A percentile compares a stretch with the other conserved stretches of the same genome.
Evolutionary conservation across 2,888 invertebrate genomes (phyloP).

Genomic region (Tetragonisca angustula): DNA sequence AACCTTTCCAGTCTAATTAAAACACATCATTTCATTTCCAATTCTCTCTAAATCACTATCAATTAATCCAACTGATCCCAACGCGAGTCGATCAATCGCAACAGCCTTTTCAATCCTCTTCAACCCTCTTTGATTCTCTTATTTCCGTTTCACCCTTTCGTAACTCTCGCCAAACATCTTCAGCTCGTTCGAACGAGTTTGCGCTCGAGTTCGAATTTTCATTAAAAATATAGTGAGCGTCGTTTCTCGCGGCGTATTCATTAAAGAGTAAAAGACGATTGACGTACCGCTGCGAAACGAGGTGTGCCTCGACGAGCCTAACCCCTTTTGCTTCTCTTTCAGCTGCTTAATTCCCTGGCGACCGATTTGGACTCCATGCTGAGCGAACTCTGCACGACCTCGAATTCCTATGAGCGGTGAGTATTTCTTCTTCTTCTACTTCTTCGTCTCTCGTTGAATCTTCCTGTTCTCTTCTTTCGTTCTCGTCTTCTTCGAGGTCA

Average conservation of each 20-base stretch:
- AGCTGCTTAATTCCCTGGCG: slow-evolving; percentile 93
- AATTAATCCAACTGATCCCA: not conserved
- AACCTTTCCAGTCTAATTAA: no score
- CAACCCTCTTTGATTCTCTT: not conserved
- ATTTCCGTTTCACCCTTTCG: not conserved
- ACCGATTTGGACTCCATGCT: slow-evolving; percentile 94
- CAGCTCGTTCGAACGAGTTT: not conserved
- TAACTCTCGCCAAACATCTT: not conserved
- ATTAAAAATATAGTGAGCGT: slow-evolving; percentile 24
- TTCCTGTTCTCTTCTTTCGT: slow-evolving; percentile 17
- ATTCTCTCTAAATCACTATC: not conserved
- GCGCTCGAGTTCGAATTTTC: slow-evolving; percentile 2
- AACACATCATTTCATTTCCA: not conserved
- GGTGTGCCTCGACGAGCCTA: slow-evolving; percentile 28
- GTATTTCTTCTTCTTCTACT: slow-evolving; percentile 55
- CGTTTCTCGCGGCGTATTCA: slow-evolving; percentile 7
- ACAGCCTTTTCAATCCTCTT: not conserved
- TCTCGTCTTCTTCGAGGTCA: slow-evolving; percentile 51
- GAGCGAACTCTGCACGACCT: slow-evolving; percentile 91
- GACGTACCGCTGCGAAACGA: slow-evolving; percentile 42
- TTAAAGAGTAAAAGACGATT: slow-evolving; percentile 45
- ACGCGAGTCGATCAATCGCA: not conserved
- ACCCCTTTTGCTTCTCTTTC: slow-evolving; percentile 82
- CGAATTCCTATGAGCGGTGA: slow-evolving; percentile 82
- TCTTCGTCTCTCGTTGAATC: slow-evolving; percentile 40